These are phyloP conservation scores for Nesogale talazaci DNA, from an alignment of 2,113 vertebrate genomes.

Conservation along the genomic window DNA sequence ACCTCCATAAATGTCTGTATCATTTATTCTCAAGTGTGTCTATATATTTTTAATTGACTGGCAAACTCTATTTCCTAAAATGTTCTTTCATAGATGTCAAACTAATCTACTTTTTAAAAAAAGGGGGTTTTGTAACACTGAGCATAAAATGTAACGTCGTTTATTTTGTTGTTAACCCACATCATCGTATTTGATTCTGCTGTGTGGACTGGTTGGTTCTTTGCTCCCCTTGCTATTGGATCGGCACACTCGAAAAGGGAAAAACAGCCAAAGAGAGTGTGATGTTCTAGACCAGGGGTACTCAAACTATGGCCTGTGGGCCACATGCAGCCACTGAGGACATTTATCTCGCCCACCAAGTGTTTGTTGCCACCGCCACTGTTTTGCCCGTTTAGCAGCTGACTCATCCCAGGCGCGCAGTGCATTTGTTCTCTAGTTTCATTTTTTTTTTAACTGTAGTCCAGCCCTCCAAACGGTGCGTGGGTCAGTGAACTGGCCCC, in stretches of 20 bases:
- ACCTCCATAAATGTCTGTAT: background rate
- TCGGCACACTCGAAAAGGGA: background rate
- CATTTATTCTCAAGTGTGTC: background rate
- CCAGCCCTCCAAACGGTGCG: too few species aligned
- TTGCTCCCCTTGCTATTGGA: background rate
- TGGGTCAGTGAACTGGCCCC: too few species aligned
- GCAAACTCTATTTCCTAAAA: slow-evolving; percentile 47
- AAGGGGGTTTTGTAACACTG: slow-evolving; percentile 8
- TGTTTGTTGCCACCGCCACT: too few species aligned
- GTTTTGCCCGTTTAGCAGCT: too few species aligned
- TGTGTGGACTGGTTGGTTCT: background rate
- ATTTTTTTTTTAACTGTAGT: too few species aligned
- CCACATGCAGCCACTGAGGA: too few species aligned
- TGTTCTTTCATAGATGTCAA: background rate
- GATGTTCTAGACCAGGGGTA: background rate
- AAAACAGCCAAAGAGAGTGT: background rate
- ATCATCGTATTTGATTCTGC: slow-evolving; percentile 1
- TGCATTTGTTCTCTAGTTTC: too few species aligned
- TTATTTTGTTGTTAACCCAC: background rate
- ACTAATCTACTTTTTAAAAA: slow-evolving; percentile 6
- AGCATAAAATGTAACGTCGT: slow-evolving; percentile 12
- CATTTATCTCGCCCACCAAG: too few species aligned
- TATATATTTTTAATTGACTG: background rate
- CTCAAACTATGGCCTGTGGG: too few species aligned
- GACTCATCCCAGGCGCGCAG: too few species aligned